Percentiles rank a stretch among this genome's conserved stretches.
Conservation (phyloP, 1,140 invertebrate species). For the Papilio aristodemus region DNA sequence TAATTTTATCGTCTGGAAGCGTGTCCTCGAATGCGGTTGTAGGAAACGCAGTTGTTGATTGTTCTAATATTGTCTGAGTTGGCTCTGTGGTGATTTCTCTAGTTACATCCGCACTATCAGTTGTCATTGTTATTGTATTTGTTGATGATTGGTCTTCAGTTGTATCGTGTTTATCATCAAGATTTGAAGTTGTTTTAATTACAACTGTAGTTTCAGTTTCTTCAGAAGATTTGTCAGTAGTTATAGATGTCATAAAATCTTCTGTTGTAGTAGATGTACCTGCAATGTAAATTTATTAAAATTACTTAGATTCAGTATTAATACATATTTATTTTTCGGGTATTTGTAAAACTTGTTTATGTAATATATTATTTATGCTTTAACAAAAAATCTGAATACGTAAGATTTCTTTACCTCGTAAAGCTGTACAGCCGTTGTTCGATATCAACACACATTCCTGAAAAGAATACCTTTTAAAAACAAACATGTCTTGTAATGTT, state of each 20-base stretch:
- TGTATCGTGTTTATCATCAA: neutral
- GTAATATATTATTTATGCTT: too few relatives aligned
- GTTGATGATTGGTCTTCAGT: neutral
- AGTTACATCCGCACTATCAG: neutral
- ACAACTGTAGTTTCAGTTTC: neutral
- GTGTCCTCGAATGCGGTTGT: neutral
- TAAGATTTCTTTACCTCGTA: conserved; percentile 14
- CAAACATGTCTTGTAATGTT: neutral
- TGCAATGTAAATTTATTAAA: neutral
- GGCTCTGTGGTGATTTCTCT: conserved; percentile 22
- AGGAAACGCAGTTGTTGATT: neutral
- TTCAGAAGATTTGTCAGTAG: neutral
- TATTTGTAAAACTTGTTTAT: too few relatives aligned
- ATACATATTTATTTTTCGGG: neutral
- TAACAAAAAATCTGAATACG: neutral
- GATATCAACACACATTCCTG: conserved; percentile 33
- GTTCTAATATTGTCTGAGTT: neutral
- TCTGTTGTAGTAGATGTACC: conserved; percentile 3
- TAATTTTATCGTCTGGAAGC: neutral
- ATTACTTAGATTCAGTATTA: neutral
- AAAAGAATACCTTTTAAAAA: neutral
- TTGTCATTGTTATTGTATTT: neutral
- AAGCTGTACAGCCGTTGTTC: conserved; percentile 29
- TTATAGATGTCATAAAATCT: neutral
- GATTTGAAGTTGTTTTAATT: neutral